Base-by-base conservation (phyloP, 30 jellyfish, hydroid and myxozoan genomes). In the Haliclystus octoradiatus region DNA sequence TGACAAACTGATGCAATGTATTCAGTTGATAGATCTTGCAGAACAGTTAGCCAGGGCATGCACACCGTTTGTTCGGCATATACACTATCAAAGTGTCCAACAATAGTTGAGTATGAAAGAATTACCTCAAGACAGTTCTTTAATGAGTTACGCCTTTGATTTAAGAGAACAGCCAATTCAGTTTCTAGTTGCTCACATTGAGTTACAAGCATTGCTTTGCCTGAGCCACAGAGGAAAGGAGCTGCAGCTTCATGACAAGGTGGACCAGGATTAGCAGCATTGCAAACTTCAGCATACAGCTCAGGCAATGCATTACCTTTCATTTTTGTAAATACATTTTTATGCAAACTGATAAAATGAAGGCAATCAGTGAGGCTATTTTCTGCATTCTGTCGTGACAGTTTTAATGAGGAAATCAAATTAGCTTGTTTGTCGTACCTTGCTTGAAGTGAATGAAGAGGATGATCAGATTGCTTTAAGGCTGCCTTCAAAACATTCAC, bases 351-450 rank as follows among this genome's bases (percentile, higher is more conserved):
- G 13, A 65, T 81, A 32, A 63, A 69, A 25, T 63, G 89, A 30
- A 66, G 73, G 75, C 95, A 91, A 32, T 91, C 99, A 26, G 51
- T 73, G 63, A 79, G 35, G 53, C 76, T 78, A 14, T 66, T 81
- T 26, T 67, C 63, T 29, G 83, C 12, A 62, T 91, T 81, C 19
- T 70, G 90, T 60, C 77, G 72, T 32, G 72, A 77, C 24, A 26
- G 34, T 33, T 91, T 82, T 69, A 91, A 57, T 23, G 81, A 93
- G 33, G 64, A 52, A 31, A 82, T 77, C 65, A 91, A 84, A 47
- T 83, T 82, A 35, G 85, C 99, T 78, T 82, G 99, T 50, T 77
- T 84, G 81, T 91, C 99, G 66, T 52, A 91, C 99, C 99, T 91
- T 76, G 99, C 78, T 35, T 91, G 99, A 70, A 91, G 57, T 2